Evolutionary conservation across 1,140 invertebrate species (phyloP).

Genomic region (Philotrypesis tridentata): DNA sequence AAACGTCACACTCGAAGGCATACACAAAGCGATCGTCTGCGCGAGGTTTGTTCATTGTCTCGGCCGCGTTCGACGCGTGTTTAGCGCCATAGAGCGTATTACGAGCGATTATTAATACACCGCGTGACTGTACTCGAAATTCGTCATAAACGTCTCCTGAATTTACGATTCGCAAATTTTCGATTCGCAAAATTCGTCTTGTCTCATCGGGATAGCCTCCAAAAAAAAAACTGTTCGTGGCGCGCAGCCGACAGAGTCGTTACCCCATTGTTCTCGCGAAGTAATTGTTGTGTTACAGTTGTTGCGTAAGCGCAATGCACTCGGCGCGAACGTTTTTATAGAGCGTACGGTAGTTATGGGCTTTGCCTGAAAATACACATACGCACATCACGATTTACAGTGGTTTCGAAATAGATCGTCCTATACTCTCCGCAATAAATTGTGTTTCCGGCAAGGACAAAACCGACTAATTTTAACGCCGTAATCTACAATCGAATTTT

Average conservation of each 20-base stretch:
- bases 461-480: not conserved
- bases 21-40: too few relatives aligned
- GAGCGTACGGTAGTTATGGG: not conserved
- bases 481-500: not conserved
- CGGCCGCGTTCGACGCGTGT: too few relatives aligned
- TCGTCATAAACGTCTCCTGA: conserved; percentile 7
- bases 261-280: not conserved
- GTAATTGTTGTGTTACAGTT: conserved; percentile 1
- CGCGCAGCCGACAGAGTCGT: not conserved
- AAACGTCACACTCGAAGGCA: too few relatives aligned
- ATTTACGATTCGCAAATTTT: conserved; percentile 5
- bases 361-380: not conserved
- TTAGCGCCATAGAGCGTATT: too few relatives aligned
- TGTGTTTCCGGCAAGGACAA: not conserved
- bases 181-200: not conserved
- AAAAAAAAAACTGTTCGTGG: not conserved
- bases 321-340: not conserved
- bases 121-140: not conserved
- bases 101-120: not conserved
- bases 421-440: not conserved
- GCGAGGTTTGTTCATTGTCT: too few relatives aligned
- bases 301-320: conserved; percentile 5
- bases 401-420: not conserved
- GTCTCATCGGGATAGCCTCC: not conserved
- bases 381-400: not conserved